Base-by-base conservation (phyloP, 2,888 invertebrate genomes). In the Diogma glabrata region DNA sequence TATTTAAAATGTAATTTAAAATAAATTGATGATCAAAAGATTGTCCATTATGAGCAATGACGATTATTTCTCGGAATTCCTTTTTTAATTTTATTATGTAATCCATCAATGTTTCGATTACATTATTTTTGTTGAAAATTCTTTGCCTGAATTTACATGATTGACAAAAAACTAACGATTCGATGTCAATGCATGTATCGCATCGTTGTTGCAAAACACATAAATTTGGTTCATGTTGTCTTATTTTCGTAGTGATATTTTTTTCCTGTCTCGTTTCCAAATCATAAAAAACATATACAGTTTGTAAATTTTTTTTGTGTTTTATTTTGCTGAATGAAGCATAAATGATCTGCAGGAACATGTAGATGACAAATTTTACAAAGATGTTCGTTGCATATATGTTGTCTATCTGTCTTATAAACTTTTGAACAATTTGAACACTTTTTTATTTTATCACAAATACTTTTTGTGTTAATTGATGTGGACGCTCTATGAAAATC, bases 121-220 rank as follows among this genome's bases (percentile, higher is more conserved):
- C 10, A 12, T 28, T 9, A 9, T 28, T n/a, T n/a, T 28, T 28
- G n/a, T n/a, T n/a, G 28, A 28, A n/a, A 12, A 28, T 3, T 2
- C 9, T 12, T n/a, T 28, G 10, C n/a, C 28, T 9, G 2, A 28
- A 9, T 12, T n/a, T 3, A 28, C 28, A 28, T n/a, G n/a, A 16
- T 16, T 4, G 6, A 14, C 16, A 14, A 9, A 8, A 36, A 22
- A 36, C 14, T 16, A 12, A 12, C 24, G 24, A n/a, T 19, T 50
- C 50, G 38, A 40, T 43, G 26, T 40, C 17, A 24, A 40, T 50
- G 26, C 43, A 50, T 6, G 14, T 14, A 7, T 40, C 40, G 40
- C 43, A 49, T 40, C 43, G 23, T 23, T 50, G 50, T 22, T 50
- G 43, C 23, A 50, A 50, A 23, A 50, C 50, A 17, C 43, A 50